phyloP scores from a whole-genome alignment of 2,113 vertebrate genomes.

The Erinaceus europaeus region DNA sequence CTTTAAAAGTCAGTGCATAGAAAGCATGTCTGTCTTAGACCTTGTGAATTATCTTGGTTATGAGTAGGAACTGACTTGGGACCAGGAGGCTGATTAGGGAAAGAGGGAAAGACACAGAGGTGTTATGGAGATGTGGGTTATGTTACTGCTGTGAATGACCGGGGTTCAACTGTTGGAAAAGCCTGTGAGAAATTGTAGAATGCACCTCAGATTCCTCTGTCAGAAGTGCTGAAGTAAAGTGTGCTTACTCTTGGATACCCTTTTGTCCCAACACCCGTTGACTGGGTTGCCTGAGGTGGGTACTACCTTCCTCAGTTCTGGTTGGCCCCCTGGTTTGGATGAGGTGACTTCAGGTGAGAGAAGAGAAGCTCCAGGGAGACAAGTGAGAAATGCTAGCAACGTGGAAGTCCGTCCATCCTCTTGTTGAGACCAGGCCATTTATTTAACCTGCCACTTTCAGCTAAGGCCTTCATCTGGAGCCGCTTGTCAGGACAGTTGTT shows the following conservation, averaged over 20 bases:
- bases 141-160: no score
- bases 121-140: background rate
- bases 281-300: background rate
- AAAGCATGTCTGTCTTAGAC: background rate
- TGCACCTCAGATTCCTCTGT: background rate
- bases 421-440: background rate
- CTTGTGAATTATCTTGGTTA: background rate
- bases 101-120: background rate
- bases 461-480: background rate
- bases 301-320: background rate
- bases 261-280: no score
- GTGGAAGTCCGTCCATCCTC: background rate
- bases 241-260: background rate
- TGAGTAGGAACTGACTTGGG: background rate
- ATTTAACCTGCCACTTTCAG: background rate
- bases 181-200: background rate
- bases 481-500: background rate
- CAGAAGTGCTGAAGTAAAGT: background rate
- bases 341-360: background rate
- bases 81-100: background rate
- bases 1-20: background rate
- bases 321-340: background rate
- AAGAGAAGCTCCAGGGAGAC: background rate
- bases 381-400: background rate
- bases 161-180: background rate